Conservation (phyloP, 1,140 invertebrate species). For the Nephila pilipes region DNA sequence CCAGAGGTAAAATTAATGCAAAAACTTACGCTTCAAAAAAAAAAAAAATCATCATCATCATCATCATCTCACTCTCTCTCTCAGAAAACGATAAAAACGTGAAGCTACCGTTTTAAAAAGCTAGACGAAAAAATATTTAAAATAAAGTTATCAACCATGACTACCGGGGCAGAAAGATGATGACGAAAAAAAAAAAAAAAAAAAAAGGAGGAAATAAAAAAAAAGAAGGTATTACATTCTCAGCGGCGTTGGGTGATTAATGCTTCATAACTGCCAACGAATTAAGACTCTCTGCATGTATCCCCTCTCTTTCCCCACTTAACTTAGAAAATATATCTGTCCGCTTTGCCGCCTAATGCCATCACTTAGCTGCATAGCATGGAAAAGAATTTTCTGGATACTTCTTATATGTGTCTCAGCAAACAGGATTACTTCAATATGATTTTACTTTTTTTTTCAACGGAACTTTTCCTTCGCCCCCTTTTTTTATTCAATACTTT, state of each 20-base stretch:
- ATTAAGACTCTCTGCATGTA: slow-evolving; percentile 61
- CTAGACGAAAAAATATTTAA: slow-evolving; percentile 55
- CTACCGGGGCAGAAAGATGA: slow-evolving; percentile 12
- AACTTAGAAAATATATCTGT: slow-evolving; percentile 59
- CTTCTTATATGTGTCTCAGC: slow-evolving; percentile 35
- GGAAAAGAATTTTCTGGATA: slow-evolving; percentile 35
- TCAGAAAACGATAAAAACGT: slow-evolving; percentile 64
- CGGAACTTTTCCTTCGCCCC: not conserved
- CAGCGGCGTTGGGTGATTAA: slow-evolving; percentile 60
- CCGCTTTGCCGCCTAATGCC: slow-evolving; percentile 52
- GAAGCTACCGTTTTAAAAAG: slow-evolving; percentile 23
- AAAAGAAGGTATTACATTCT: slow-evolving; percentile 31
- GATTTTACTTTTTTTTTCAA: slow-evolving; percentile 61
- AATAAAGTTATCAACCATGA: slow-evolving; percentile 69
- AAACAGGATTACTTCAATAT: slow-evolving; percentile 73
- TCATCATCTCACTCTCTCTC: not conserved
- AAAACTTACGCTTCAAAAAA: slow-evolving; percentile 32
- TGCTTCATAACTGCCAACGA: slow-evolving; percentile 68
- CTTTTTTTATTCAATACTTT: not conserved
- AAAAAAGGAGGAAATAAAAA: slow-evolving; percentile 13
- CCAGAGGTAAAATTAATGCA: slow-evolving; percentile 64
- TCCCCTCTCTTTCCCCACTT: slow-evolving; percentile 22
- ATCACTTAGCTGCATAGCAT: slow-evolving; percentile 47
- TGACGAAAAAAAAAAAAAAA: slow-evolving; percentile 5
- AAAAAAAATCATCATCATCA: slow-evolving; percentile 3